Percentiles rank a stretch among this genome's conserved stretches.
Conservation (phyloP, 2,113 vertebrate species). For the Oenanthe oenanthe region DNA sequence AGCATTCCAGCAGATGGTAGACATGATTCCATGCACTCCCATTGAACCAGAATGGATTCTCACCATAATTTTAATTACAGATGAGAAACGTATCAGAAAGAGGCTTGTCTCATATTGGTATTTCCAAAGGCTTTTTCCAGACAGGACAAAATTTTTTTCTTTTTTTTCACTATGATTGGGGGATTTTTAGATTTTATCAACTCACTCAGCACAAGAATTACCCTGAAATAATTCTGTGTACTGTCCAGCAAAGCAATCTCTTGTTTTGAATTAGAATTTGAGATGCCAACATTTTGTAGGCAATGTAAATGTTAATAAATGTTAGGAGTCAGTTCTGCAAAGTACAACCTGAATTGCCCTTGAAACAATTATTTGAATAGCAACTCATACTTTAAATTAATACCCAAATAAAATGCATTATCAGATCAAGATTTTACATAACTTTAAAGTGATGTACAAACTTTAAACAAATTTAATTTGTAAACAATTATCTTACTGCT, state of each 20-base stretch:
- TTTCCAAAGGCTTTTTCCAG: slow-evolving; percentile 18
- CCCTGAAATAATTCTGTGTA: not conserved
- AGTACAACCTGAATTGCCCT: not conserved
- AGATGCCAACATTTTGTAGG: not conserved
- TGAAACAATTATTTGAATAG: not conserved
- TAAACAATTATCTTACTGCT: not conserved
- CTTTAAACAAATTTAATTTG: not conserved
- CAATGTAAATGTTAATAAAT: not conserved
- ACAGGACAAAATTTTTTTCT: not conserved
- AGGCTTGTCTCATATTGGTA: not conserved
- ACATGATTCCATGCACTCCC: slow-evolving; percentile 19
- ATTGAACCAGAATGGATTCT: slow-evolving; percentile 9
- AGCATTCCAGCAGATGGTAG: slow-evolving; percentile 42
- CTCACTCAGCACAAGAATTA: not conserved
- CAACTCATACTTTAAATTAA: not conserved
- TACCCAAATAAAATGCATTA: not conserved
- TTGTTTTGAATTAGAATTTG: slow-evolving; percentile 25
- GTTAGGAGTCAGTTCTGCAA: not conserved
- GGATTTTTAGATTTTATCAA: not conserved
- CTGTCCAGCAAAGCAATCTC: not conserved
- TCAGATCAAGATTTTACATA: not conserved
- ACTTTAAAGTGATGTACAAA: not conserved
- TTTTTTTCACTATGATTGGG: not conserved
- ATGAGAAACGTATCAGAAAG: not conserved
- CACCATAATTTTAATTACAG: slow-evolving; percentile 53